phyloP scores from a whole-genome alignment of 2,113 vertebrate genomes.

The Ancistrus triradiatus region DNA sequence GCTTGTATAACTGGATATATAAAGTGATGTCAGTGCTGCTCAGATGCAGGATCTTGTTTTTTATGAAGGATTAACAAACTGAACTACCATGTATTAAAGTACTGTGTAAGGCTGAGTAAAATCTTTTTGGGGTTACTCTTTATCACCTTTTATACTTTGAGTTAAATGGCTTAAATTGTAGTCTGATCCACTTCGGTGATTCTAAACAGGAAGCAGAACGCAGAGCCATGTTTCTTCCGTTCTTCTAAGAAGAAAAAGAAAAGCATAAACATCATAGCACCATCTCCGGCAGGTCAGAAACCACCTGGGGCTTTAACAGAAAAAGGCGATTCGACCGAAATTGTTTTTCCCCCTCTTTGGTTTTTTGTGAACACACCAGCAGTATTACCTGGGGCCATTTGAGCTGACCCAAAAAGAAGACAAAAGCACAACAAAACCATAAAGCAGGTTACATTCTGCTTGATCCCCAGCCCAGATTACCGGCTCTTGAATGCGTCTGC shows the following conservation, averaged over 20 bases:
- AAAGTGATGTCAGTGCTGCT: too few species aligned
- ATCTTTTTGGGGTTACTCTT: too few species aligned
- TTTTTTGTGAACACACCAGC: constrained; percentile 31
- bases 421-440: constrained; percentile 26
- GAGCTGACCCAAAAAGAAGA: constrained; percentile 16
- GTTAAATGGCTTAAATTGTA: too few species aligned
- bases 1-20: too few species aligned
- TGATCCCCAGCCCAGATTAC: constrained; percentile 31
- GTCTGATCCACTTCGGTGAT: not conserved
- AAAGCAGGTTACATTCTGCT: constrained; percentile 29
- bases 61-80: too few species aligned
- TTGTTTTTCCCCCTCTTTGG: not conserved
- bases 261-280: constrained; percentile 10
- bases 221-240: constrained; percentile 3
- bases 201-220: not conserved
- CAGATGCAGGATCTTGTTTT: too few species aligned
- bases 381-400: constrained; percentile 28
- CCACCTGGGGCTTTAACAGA: constrained; percentile 17
- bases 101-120: too few species aligned
- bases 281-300: constrained; percentile 33
- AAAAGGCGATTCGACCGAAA: constrained; percentile 23
- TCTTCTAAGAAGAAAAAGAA: not conserved
- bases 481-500: constrained; percentile 20
- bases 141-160: too few species aligned
- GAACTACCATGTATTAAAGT: too few species aligned